A percentile compares a stretch with the other conserved stretches of the same genome.
Evolutionary conservation across 2,113 vertebrate species (phyloP).

Genomic region (Archilochus colubris): DNA sequence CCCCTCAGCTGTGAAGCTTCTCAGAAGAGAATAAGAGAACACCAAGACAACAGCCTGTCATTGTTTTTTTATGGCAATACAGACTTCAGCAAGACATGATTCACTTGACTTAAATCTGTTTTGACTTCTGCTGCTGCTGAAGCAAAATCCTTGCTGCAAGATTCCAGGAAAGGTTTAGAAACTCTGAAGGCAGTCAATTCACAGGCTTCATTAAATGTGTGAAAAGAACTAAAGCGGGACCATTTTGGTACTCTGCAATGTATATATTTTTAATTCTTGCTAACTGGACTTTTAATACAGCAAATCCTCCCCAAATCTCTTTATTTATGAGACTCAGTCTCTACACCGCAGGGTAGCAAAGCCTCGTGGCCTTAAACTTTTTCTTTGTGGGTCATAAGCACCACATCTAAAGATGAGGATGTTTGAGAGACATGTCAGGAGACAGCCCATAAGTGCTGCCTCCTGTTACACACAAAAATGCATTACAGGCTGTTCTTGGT

Average conservation of each 20-base stretch:
- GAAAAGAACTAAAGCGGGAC: conserved; percentile 18
- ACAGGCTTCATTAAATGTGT: background rate
- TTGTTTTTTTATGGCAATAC: background rate
- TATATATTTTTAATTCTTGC: background rate
- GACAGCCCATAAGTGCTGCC: background rate
- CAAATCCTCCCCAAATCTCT: background rate
- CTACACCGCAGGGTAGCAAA: background rate
- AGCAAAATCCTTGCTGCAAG: background rate
- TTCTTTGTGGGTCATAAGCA: background rate
- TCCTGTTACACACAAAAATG: background rate
- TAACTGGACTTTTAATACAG: background rate
- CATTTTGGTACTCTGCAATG: background rate
- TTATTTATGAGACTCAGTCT: background rate
- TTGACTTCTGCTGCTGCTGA: background rate
- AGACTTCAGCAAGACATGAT: background rate
- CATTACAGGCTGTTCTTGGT: background rate
- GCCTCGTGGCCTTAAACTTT: background rate
- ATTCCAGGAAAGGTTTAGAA: conserved; percentile 12
- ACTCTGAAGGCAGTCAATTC: background rate
- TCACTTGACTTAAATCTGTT: background rate
- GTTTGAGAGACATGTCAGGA: background rate
- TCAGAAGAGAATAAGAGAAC: background rate
- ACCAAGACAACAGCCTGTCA: background rate
- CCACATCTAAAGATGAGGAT: background rate
- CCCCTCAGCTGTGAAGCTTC: background rate